phyloP scores from a whole-genome alignment of 1,140 invertebrate species.

The Brachionus calyciflorus region DNA sequence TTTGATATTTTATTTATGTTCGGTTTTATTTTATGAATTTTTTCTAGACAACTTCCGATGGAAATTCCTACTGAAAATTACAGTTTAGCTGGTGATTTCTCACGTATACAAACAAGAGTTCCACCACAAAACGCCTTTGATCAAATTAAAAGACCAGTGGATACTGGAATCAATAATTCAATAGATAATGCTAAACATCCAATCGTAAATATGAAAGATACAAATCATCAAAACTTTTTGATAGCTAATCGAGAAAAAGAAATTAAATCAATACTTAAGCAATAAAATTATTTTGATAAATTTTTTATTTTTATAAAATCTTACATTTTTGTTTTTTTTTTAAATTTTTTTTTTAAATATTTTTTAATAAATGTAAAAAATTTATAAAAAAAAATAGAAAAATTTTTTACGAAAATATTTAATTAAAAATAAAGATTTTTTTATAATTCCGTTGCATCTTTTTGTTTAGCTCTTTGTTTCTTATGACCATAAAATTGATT shows the following conservation, averaged over 20 bases:
- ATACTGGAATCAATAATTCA: conserved; percentile 20
- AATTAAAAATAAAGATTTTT: not conserved
- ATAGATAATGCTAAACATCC: conserved; percentile 23
- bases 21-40: too few relatives aligned
- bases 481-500: too few relatives aligned
- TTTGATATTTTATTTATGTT: too few relatives aligned
- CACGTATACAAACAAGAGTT: conserved; percentile 36
- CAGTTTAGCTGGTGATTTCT: conserved; percentile 38
- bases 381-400: not conserved
- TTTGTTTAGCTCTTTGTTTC: not conserved
- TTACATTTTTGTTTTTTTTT: not conserved
- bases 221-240: not conserved
- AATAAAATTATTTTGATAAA: conserved; percentile 9
- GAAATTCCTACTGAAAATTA: not conserved
- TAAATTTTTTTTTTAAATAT: not conserved
- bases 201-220: conserved; percentile 12
- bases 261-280: conserved; percentile 17
- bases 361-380: too few relatives aligned
- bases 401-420: not conserved
- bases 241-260: conserved; percentile 3
- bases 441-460: conserved; percentile 6
- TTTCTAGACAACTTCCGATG: not conserved
- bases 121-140: conserved; percentile 33
- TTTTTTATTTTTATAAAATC: too few relatives aligned
- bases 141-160: conserved; percentile 15